Conservation (phyloP, 2,888 invertebrate genomes). For the Brenthis ino region DNA sequence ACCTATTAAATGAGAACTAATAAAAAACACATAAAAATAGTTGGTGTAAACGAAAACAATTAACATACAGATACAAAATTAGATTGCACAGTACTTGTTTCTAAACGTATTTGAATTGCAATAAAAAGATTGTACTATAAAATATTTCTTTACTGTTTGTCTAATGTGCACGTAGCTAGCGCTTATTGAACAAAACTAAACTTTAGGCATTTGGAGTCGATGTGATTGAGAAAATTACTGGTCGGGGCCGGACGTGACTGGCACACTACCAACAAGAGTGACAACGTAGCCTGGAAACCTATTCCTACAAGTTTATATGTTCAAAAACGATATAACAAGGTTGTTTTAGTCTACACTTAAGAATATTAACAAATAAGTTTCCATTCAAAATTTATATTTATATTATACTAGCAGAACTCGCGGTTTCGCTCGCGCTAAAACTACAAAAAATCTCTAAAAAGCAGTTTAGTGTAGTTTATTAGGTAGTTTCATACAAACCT, state of each 20-base stretch:
- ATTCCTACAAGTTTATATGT: constrained; percentile 26
- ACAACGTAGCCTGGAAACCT: constrained; percentile 39
- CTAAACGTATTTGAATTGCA: neutral
- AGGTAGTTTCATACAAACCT: no score
- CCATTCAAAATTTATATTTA: no score
- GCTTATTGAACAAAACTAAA: constrained; percentile 45
- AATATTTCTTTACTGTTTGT: constrained; percentile 26
- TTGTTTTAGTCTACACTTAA: neutral
- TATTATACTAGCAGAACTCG: no score
- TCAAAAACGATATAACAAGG: neutral
- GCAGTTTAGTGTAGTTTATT: no score
- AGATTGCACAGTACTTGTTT: no score
- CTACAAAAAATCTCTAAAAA: no score
- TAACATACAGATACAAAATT: no score
- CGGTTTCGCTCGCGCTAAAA: no score
- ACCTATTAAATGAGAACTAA: no score
- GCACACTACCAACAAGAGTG: constrained; percentile 51
- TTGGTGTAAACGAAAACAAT: no score
- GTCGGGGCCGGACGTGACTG: constrained; percentile 48
- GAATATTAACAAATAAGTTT: no score
- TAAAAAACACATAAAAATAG: no score
- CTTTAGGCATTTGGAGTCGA: constrained; percentile 44
- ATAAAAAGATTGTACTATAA: neutral
- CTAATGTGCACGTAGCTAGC: constrained; percentile 24
- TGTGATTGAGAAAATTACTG: constrained; percentile 52